Base-by-base conservation (phyloP, 2,113 vertebrate species). In the Leiothrix lutea region DNA sequence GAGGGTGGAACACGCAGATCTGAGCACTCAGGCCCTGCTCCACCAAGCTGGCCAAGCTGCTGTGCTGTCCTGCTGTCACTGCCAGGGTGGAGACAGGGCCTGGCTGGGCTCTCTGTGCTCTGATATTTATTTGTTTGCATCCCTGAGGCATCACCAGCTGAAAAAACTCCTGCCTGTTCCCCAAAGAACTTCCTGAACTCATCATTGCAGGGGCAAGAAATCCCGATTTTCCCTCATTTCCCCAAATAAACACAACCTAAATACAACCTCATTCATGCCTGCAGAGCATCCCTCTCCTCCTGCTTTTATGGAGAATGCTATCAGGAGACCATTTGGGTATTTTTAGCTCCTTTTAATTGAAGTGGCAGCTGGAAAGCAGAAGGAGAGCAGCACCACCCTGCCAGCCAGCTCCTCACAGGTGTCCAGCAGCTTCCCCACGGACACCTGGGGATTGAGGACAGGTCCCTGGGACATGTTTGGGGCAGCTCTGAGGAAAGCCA, bases 271-370 rank as follows among this genome's bases (percentile, higher is more conserved):
- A 66, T 92, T 91, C 58, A 38, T 54, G 84, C 47, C 54, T 66
- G 38, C 66, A 66, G 47, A 88, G 88, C 92, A 94, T 90, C 90
- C 67, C 47, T 73, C 17, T 77, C 69, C 88, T 79, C 60, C 71
- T 87, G 42, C 64, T 92, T 51, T 56, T 23, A 20, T 5, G 31
- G 51, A 80, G 92, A 88, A 86, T 15, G 74, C 50, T 36, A 20
- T 21, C 14, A 7, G 66, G 74, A 92, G 82, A 90, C 58, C 25
- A 58, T 80, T 73, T 82, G 58, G 58, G 44, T 93, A 90, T 96
- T 96, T 95, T 94, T 90, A 93, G 85, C 81, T 90, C 19, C 35
- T 86, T 95, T 91, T 90, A 95, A 92, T 88, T 66, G 79, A 86
- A 66, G 71, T 61, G 94, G 71, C 93, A 94, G 78, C 79, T 90